Evolutionary conservation across 30 jellyfish, hydroid and myxozoan species (phyloP).

Genomic region (Hydractinia symbiolongicarpus): DNA sequence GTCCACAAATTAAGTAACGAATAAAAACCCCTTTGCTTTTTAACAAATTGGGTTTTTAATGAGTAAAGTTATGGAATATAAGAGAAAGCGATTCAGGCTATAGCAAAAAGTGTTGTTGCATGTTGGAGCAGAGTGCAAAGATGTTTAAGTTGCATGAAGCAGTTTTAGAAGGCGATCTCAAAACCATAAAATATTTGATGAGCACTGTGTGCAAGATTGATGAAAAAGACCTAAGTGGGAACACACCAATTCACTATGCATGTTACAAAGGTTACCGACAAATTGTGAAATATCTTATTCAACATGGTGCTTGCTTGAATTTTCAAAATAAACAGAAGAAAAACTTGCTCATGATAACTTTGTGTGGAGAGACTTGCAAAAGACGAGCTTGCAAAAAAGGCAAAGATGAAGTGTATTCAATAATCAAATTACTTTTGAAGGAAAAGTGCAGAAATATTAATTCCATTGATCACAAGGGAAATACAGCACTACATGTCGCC

Average conservation of each 20-base stretch:
- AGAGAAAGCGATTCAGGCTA: no score
- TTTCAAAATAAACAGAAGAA: not conserved
- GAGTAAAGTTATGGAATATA: no score
- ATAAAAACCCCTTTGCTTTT: no score
- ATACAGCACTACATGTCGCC: not conserved
- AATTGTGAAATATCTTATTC: not conserved
- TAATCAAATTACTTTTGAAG: not conserved
- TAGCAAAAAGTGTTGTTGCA: no score
- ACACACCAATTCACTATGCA: not conserved
- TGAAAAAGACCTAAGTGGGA: not conserved
- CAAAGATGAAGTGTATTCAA: not conserved
- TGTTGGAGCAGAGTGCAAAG: no score
- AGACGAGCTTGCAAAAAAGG: not conserved
- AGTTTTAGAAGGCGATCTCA: no score
- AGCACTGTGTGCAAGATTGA: no score
- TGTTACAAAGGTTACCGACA: not conserved
- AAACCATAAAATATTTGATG: no score
- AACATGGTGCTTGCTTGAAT: not conserved
- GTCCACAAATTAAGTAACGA: no score
- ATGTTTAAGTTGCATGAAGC: no score
- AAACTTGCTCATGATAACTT: not conserved
- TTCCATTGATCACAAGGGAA: not conserved
- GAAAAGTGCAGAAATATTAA: not conserved
- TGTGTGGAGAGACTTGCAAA: constrained; percentile 5
- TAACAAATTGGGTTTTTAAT: no score